Evolutionary conservation across 1,140 invertebrate species (phyloP).

Genomic region (Drosophila punjabiensis): DNA sequence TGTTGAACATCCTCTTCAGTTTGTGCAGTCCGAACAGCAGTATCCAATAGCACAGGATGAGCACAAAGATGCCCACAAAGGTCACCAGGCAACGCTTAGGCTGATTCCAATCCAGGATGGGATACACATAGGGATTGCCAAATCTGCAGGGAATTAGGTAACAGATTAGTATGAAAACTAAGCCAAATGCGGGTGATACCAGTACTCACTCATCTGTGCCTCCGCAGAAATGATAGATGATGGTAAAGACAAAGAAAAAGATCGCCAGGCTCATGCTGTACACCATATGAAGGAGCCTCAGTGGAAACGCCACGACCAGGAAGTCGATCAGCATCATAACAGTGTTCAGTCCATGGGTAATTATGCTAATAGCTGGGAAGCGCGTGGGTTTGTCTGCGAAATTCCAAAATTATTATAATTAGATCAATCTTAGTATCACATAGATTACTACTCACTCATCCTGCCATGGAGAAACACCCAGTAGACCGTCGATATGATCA

Average conservation of each 20-base stretch:
- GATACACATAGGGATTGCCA: slow-evolving; percentile 89
- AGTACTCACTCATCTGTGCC: slow-evolving; percentile 88
- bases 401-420: slow-evolving; percentile 1
- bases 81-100: slow-evolving; percentile 86
- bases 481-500: slow-evolving; percentile 88
- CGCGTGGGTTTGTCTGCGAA: slow-evolving; percentile 70
- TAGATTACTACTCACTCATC: slow-evolving; percentile 67
- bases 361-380: slow-evolving; percentile 87
- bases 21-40: slow-evolving; percentile 66
- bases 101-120: slow-evolving; percentile 89
- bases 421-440: neutral
- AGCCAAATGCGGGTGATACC: slow-evolving; percentile 5
- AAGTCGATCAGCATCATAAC: slow-evolving; percentile 91
- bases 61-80: slow-evolving; percentile 86
- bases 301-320: slow-evolving; percentile 89
- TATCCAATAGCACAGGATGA: slow-evolving; percentile 81
- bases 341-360: slow-evolving; percentile 91
- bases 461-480: slow-evolving; percentile 88
- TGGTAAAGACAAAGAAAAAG: slow-evolving; percentile 89
- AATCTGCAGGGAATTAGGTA: slow-evolving; percentile 83
- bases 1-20: slow-evolving; percentile 71
- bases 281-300: slow-evolving; percentile 89
- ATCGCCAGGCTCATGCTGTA: slow-evolving; percentile 88
- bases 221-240: slow-evolving; percentile 90
- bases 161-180: neutral